Evolutionary conservation across 2,888 invertebrate genomes (phyloP).

Genomic region (Heterodera filipjevi): DNA sequence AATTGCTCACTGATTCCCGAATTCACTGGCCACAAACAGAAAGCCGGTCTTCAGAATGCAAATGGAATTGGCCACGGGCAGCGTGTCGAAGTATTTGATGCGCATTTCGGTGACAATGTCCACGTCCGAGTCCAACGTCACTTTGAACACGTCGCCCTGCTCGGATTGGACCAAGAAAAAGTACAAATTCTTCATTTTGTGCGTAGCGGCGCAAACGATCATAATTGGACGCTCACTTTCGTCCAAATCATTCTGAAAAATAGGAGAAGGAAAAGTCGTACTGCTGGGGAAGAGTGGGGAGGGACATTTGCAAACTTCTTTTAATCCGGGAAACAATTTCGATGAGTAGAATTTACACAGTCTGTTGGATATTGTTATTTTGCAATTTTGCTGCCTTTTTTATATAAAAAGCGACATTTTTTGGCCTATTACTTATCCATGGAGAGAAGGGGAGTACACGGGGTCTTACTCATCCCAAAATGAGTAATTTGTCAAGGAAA

Average conservation of each 20-base stretch:
- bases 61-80: constrained; percentile 93
- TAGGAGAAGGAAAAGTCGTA: constrained; percentile 37
- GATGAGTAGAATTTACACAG: too few species aligned
- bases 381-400: too few species aligned
- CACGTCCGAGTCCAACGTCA: constrained; percentile 34
- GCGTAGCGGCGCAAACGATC: constrained; percentile 97
- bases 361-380: too few species aligned
- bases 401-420: too few species aligned
- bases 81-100: constrained; percentile 98
- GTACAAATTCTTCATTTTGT: constrained; percentile 99
- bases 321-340: too few species aligned
- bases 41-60: constrained; percentile 98
- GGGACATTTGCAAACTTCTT: too few species aligned
- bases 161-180: constrained; percentile 99
- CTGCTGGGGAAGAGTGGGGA: too few species aligned
- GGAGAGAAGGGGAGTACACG: too few species aligned
- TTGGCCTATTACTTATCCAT: too few species aligned
- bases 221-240: constrained; percentile 99
- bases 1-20: constrained; percentile 94
- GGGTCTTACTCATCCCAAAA: too few species aligned
- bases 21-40: constrained; percentile 95
- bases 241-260: constrained; percentile 85
- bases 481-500: too few species aligned
- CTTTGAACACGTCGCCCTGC: constrained; percentile 92
- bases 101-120: constrained; percentile 88